phyloP scores from a whole-genome alignment of 2,888 invertebrate species.

The Dicranocentrus wangi region DNA sequence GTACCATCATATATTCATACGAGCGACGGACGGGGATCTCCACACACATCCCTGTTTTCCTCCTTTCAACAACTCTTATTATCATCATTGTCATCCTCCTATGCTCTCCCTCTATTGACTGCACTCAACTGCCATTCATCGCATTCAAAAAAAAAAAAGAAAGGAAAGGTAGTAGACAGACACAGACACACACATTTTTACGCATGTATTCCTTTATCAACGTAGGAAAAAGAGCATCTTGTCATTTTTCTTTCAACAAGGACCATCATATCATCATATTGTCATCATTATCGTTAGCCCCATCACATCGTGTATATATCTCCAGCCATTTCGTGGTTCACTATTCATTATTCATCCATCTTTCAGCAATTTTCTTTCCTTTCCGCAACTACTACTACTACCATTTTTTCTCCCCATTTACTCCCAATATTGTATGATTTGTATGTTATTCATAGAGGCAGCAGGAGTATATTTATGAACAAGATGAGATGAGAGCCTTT shows the following conservation, averaged over 20 bases:
- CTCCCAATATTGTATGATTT: too few relatives aligned
- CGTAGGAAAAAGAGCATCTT: slow-evolving; percentile 23
- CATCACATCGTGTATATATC: too few relatives aligned
- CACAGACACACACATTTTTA: background rate
- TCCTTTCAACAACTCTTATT: slow-evolving; percentile 51
- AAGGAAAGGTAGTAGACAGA: too few relatives aligned
- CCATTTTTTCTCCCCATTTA: too few relatives aligned
- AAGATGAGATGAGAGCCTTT: too few relatives aligned
- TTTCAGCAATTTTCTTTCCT: slow-evolving; percentile 2
- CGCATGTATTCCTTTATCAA: slow-evolving; percentile 3
- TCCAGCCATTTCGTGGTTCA: slow-evolving; percentile 14
- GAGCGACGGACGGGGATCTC: background rate
- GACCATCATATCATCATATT: slow-evolving; percentile 47
- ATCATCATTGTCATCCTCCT: slow-evolving; percentile 46
- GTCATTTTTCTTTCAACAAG: slow-evolving; percentile 39
- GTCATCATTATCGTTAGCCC: too few relatives aligned
- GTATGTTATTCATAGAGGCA: too few relatives aligned
- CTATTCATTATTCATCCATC: slow-evolving; percentile 7
- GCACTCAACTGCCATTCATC: background rate
- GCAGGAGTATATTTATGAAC: too few relatives aligned
- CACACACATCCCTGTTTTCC: background rate
- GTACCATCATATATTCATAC: slow-evolving; percentile 2
- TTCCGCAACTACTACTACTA: too few relatives aligned
- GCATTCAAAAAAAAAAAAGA: background rate
- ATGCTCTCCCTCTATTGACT: slow-evolving; percentile 1